These are phyloP conservation scores for Drosophila leonis DNA, from an alignment of 2,888 invertebrate genomes.

Conservation along the genomic window DNA sequence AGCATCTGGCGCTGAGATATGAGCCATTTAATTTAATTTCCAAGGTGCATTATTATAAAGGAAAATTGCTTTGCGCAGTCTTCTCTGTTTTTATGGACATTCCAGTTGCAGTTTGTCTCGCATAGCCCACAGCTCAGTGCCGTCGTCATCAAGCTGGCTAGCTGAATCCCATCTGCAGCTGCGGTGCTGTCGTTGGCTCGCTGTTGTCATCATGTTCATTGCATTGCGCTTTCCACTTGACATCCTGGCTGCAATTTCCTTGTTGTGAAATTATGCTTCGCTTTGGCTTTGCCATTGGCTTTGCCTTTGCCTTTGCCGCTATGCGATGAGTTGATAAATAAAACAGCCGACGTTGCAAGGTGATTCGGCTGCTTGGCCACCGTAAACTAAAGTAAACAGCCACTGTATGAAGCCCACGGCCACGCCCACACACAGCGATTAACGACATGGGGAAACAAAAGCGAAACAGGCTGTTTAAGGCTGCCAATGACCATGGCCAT, in stretches of 20 bases:
- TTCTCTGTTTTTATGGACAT: constrained; percentile 29
- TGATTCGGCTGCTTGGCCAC: constrained; percentile 36
- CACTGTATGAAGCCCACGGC: constrained; percentile 34
- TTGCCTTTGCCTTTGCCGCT: constrained; percentile 31
- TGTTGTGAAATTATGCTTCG: constrained; percentile 74
- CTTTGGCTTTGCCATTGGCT: constrained; percentile 33
- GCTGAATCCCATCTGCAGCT: constrained; percentile 27
- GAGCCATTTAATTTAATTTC: constrained; percentile 55
- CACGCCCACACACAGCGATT: constrained; percentile 38
- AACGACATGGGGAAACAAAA: constrained; percentile 34
- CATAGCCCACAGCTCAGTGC: constrained; percentile 37
- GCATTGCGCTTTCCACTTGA: constrained; percentile 72
- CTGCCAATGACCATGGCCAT: constrained; percentile 64
- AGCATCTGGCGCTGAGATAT: constrained; percentile 26
- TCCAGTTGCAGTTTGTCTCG: constrained; percentile 20
- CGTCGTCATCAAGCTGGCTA: constrained; percentile 30
- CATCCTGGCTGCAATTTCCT: constrained; percentile 76
- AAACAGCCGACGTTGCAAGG: constrained; percentile 44
- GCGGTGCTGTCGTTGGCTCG: constrained; percentile 33
- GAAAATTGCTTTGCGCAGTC: constrained; percentile 26
- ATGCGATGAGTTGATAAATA: constrained; percentile 53
- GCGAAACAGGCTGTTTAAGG: constrained; percentile 22
- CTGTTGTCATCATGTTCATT: constrained; percentile 67
- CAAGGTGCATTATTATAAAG: constrained; percentile 40
- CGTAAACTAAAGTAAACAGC: constrained; percentile 68